A percentile compares a stretch with the other conserved stretches of the same genome.
Evolutionary conservation across 2,113 vertebrate species (phyloP).

Genomic region (Podocnemis expansa): DNA sequence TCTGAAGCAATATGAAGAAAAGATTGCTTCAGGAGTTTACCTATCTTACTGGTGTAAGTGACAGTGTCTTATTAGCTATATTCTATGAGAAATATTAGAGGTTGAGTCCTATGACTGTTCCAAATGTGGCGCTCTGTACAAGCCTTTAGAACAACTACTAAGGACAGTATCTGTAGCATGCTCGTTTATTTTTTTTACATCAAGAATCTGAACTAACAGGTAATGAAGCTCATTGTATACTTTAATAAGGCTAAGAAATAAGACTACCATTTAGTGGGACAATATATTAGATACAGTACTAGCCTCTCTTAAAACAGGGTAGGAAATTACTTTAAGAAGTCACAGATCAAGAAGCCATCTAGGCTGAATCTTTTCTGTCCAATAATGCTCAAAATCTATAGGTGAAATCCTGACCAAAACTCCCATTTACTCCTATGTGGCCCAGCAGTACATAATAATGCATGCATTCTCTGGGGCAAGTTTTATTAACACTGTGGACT

Average conservation of each 20-base stretch:
- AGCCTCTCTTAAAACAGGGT: background rate
- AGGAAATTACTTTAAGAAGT: background rate
- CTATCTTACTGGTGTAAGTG: background rate
- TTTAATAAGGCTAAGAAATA: background rate
- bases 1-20: background rate
- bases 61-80: background rate
- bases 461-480: background rate
- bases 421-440: background rate
- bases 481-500: background rate
- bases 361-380: background rate
- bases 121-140: background rate
- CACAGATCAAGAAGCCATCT: background rate
- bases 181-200: background rate
- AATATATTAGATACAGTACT: background rate
- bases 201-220: background rate
- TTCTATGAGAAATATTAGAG: background rate
- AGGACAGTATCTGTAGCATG: background rate
- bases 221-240: background rate
- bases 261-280: background rate
- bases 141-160: background rate
- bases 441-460: background rate
- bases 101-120: background rate
- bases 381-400: conserved; percentile 1
- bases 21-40: background rate
- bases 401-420: background rate